These are phyloP conservation scores for Scalopus aquaticus DNA, from an alignment of 2,113 vertebrate genomes.

Conservation along the genomic window DNA sequence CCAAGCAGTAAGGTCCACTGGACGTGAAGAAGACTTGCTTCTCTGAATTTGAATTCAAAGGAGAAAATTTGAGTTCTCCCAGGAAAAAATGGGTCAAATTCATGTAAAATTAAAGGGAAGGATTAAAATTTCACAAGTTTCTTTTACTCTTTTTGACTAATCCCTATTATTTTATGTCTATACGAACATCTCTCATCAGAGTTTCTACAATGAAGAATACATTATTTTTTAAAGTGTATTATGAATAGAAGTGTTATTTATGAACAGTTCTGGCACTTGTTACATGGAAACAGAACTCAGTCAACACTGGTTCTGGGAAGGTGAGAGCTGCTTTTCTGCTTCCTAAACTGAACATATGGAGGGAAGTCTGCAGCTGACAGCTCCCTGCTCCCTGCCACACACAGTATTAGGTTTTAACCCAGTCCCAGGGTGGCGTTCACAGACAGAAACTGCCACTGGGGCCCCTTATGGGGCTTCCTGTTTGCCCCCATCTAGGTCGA, in stretches of 20 bases:
- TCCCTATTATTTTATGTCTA: neutral
- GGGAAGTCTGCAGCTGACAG: neutral
- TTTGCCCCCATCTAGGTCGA: too few species aligned
- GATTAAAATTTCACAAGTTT: slow-evolving; percentile 40
- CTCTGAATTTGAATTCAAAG: neutral
- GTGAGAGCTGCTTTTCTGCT: neutral
- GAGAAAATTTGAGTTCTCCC: neutral
- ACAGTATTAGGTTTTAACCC: neutral
- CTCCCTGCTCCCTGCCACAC: rapidly evolving
- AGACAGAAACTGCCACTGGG: too few species aligned
- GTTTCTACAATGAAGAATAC: neutral
- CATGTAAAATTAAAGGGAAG: slow-evolving; percentile 41
- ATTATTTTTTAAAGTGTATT: neutral
- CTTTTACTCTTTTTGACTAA: neutral
- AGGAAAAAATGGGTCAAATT: slow-evolving; percentile 14
- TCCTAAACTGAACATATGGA: neutral
- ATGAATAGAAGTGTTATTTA: neutral
- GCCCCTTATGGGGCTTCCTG: too few species aligned
- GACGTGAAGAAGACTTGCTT: neutral
- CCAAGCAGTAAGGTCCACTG: neutral
- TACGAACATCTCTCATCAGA: neutral
- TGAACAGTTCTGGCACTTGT: neutral
- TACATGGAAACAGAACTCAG: neutral
- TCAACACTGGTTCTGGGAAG: neutral
- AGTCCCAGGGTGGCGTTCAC: too few species aligned